Evolutionary conservation across 1,140 invertebrate genomes (phyloP).

Genomic region (Bombus waltoni): DNA sequence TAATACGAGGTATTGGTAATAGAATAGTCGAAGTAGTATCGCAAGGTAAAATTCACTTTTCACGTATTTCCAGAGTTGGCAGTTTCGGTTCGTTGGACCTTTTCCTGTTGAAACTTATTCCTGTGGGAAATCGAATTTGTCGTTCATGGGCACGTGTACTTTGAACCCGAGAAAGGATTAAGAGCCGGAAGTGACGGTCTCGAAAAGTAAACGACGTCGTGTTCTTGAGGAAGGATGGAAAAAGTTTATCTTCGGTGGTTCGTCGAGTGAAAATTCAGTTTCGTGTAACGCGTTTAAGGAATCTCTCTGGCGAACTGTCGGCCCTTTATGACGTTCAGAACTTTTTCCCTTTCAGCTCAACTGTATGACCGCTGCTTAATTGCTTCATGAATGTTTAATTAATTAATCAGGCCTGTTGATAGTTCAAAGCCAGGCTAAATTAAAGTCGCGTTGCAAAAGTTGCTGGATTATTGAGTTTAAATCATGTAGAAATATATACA

Average conservation of each 20-base stretch:
- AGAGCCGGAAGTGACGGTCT: conserved; percentile 13
- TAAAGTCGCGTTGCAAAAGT: neutral
- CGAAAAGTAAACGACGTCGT: conserved; percentile 30
- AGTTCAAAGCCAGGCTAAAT: neutral
- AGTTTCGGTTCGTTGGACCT: neutral
- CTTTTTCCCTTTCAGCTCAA: neutral
- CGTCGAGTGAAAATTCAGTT: conserved; percentile 41
- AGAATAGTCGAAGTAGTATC: too few relatives aligned
- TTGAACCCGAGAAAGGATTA: conserved; percentile 23
- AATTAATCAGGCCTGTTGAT: neutral
- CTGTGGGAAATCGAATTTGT: conserved; percentile 45
- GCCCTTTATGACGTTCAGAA: neutral
- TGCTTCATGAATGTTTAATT: conserved; percentile 15
- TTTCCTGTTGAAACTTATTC: conserved; percentile 16
- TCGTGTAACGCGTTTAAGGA: conserved; percentile 40
- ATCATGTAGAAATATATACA: too few relatives aligned
- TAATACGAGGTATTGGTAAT: too few relatives aligned
- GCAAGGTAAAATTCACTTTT: neutral
- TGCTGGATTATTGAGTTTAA: too few relatives aligned
- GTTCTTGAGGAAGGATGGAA: conserved; percentile 31
- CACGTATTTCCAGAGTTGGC: neutral
- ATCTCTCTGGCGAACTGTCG: conserved; percentile 18
- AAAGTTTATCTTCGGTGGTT: conserved; percentile 35
- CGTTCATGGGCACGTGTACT: conserved; percentile 24
- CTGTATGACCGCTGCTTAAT: neutral